phyloP scores from a whole-genome alignment of 37 sponge, comb jelly and placozoan genomes.

The Oopsacas minuta region DNA sequence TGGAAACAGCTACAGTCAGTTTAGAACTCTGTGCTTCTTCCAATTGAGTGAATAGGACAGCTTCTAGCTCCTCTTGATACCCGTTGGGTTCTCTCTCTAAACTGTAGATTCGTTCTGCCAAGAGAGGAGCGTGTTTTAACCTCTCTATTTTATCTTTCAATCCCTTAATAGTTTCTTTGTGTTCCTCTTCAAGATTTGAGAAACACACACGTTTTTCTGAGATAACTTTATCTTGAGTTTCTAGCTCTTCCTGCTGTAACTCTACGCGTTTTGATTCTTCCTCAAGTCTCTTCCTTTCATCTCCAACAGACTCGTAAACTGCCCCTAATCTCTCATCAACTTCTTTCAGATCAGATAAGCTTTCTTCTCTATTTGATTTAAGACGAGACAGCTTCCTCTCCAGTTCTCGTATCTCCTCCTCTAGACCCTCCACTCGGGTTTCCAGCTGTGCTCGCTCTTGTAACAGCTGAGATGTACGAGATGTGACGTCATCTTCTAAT shows the following conservation, averaged over 20 bases:
- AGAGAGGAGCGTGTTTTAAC: neutral
- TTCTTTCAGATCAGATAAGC: neutral
- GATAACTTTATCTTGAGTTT: neutral
- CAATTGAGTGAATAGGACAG: neutral
- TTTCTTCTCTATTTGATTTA: neutral
- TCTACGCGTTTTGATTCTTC: neutral
- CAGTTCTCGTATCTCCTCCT: neutral
- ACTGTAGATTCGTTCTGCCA: neutral
- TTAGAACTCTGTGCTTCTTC: neutral
- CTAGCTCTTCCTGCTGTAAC: neutral
- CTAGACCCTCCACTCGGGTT: neutral
- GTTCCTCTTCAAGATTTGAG: neutral
- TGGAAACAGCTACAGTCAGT: neutral
- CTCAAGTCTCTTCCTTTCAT: neutral
- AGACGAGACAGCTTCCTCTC: slow-evolving; percentile 17
- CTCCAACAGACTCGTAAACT: neutral
- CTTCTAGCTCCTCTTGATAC: slow-evolving; percentile 1
- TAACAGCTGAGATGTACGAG: neutral
- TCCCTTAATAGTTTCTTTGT: neutral
- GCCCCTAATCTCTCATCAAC: neutral
- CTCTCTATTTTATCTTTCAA: slow-evolving; percentile 4
- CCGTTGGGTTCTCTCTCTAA: neutral
- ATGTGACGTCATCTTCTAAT: neutral
- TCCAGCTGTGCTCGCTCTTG: neutral
- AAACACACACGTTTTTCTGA: neutral